phyloP scores from a whole-genome alignment of 2,888 invertebrate species.

The Hirtodrosophila trivittata region DNA sequence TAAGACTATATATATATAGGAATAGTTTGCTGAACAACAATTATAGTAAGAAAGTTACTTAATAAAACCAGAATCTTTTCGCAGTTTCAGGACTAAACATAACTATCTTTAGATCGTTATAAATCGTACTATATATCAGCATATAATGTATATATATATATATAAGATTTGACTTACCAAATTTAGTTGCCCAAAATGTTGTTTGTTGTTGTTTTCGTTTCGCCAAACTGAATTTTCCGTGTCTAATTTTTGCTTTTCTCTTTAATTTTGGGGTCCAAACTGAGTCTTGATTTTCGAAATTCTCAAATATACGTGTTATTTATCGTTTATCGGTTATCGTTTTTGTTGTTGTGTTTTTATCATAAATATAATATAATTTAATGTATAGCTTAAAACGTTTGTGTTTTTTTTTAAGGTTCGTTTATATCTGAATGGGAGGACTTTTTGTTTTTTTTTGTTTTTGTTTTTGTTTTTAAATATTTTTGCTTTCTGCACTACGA shows the following conservation, averaged over 20 bases:
- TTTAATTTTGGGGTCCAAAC: constrained; percentile 1
- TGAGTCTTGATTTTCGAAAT: constrained; percentile 29
- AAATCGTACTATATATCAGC: no score
- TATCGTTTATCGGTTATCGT: constrained; percentile 19
- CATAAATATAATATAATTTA: constrained; percentile 60
- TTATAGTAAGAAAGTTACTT: no score
- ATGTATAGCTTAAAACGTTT: constrained; percentile 62
- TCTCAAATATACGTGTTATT: constrained; percentile 54
- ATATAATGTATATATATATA: no score
- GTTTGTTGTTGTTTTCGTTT: constrained; percentile 3
- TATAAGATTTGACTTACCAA: constrained; percentile 34
- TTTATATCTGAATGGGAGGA: not conserved
- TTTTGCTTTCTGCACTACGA: constrained; percentile 56
- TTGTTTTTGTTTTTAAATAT: constrained; percentile 32
- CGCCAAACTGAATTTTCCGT: constrained; percentile 29
- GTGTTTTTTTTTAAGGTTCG: constrained; percentile 19
- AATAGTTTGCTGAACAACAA: no score
- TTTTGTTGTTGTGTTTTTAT: constrained; percentile 34
- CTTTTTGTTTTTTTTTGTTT: constrained; percentile 9
- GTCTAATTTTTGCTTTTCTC: constrained; percentile 23
- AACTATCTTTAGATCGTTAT: no score
- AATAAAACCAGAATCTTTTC: no score
- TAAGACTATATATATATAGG: no score
- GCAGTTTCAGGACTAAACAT: no score
- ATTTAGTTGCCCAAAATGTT: constrained; percentile 25